Evolutionary conservation across 2,113 vertebrate species (phyloP), one percentile per base, ranked within the genome.

Genomic region (Takifugu bimaculatus): DNA sequence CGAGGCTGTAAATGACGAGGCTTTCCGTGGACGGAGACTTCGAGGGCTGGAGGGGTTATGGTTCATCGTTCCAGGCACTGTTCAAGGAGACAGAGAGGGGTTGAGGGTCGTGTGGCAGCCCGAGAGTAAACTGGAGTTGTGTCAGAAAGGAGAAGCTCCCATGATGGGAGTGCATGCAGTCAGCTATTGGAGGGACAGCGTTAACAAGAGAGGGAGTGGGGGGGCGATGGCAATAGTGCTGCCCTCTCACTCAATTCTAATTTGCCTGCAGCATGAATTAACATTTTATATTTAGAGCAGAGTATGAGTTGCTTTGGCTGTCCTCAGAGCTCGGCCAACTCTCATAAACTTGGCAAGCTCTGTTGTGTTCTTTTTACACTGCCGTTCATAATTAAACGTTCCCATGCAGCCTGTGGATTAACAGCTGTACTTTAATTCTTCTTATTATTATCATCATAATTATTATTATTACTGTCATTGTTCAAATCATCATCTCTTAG

Each of bases 231-330:
- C 57, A 56, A 69, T 80, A 78, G 32, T 25, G 63, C 60, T 59
- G 75, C 78, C 79, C 78, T 85, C 80, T 87, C 75, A 29, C 75
- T 75, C 82, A 84, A 80, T 83, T 75, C 70, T 80, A 72, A 65
- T 79, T 72, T 45, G 77, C 87, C 88, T 66, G 80, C 76, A 79
- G 88, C 87, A 64, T 68, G 82, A 87, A 90, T 90, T 87, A 90
- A 88, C 86, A 86, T 90, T 90, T 90, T 76, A 84, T 85, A 85
- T 89, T 87, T 75, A 72, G 78, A 83, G 78, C 70, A 79, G 77
- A 87, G 80, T 82, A 74, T 65, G 77, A 85, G 74, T 74, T 53
- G 65, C 67, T 82, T 74, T 63, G 75, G 74, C 83, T 85, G 78
- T 65, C 81, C 84, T 85, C 55, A 73, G 67, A 87, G 87, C 88